Evolutionary conservation across 2,113 vertebrate genomes (phyloP).

Genomic region (Aix galericulata): DNA sequence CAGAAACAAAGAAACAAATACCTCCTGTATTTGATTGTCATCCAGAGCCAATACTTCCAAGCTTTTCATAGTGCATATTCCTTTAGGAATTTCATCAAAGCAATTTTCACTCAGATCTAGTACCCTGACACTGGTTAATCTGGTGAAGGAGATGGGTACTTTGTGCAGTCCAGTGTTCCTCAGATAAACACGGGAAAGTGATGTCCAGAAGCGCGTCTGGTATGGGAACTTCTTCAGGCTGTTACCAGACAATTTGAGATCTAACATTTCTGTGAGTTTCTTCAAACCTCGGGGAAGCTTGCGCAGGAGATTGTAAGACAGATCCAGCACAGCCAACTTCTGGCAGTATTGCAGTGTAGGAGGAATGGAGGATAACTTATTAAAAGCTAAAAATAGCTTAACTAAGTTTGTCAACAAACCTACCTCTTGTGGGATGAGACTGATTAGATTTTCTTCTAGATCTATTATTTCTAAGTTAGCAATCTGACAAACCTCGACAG

Average conservation of each 20-base stretch:
- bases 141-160: slow-evolving; percentile 3
- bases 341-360: slow-evolving; percentile 49
- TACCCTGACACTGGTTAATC: not conserved
- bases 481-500: slow-evolving; percentile 59
- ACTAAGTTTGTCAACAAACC: slow-evolving; percentile 36
- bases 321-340: slow-evolving; percentile 36
- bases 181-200: slow-evolving; percentile 39
- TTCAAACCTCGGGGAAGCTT: slow-evolving; percentile 6
- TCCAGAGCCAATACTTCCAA: slow-evolving; percentile 67
- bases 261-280: not conserved
- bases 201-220: not conserved
- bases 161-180: not conserved
- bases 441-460: slow-evolving; percentile 67
- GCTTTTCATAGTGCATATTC: slow-evolving; percentile 41
- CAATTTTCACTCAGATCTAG: slow-evolving; percentile 68
- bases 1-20: slow-evolving; percentile 12
- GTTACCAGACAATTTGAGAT: slow-evolving; percentile 50
- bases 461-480: slow-evolving; percentile 67
- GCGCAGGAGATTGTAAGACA: slow-evolving; percentile 49
- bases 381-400: slow-evolving; percentile 69
- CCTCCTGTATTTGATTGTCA: slow-evolving; percentile 68
- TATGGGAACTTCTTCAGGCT: slow-evolving; percentile 27
- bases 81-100: slow-evolving; percentile 21
- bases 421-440: slow-evolving; percentile 55
- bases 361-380: slow-evolving; percentile 48